Evolutionary conservation across 2,113 vertebrate genomes (phyloP), one percentile per base, ranked within the genome.

Genomic region (Pungitius pungitius): DNA sequence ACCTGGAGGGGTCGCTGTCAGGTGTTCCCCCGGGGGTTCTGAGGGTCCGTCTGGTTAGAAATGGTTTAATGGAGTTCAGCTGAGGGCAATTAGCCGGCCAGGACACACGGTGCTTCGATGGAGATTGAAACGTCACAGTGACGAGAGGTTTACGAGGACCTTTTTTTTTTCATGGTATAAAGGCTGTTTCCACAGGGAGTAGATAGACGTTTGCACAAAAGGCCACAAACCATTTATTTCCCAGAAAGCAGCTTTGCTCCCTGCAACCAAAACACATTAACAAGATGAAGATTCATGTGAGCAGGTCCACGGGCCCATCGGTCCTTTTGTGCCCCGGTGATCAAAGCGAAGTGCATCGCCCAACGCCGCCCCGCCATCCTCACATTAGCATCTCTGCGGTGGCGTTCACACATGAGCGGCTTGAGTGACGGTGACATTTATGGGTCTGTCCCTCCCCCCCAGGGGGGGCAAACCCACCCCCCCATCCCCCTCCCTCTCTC

Each of bases 351-450:
- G 73, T 66, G 56, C 56, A 37, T n/a, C 1, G 15, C 76, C 56
- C 63, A 39, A 8, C 43, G 20, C 73, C 58, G 30, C 43, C 37
- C 24, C 59, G 3, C 69, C 51, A 42, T 73, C 69, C 69, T 70
- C 67, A 54, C 62, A 69, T 69, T 65, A 70, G 59, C 61, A 52
- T 67, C 57, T 40, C 62, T 49, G 37, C 68, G 75, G 71, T 68
- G 55, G 22, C 62, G 75, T 87, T 90, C 82, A 89, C 88, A 85
- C 88, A 88, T 85, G 88, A 89, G 66, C 66, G 64, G 69, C 72
- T 85, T 89, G 82, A 92, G 71, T 86, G 86, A 84, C 85, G 78
- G 82, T 85, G 91, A 88, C 85, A 88, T 91, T 90, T 84, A 88
- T 87, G 78, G 84, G 58, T 49, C 3, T 37, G 40, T 80, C 61